These are phyloP conservation scores for Motacilla tschutschensis DNA, from an alignment of 2,113 vertebrate species.

Conservation along the genomic window DNA sequence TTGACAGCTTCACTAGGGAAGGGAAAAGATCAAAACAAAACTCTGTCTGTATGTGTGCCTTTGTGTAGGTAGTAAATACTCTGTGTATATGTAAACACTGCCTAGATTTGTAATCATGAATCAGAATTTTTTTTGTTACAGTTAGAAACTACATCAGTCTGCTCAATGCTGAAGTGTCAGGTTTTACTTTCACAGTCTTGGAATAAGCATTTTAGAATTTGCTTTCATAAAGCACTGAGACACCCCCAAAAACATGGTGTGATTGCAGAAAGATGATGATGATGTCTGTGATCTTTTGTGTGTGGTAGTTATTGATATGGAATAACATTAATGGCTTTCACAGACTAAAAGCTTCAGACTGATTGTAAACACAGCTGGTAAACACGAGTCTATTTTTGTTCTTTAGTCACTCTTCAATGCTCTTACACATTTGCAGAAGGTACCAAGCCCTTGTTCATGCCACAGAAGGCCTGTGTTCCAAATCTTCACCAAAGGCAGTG, in stretches of 20 bases:
- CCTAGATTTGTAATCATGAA: neutral
- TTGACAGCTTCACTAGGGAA: neutral
- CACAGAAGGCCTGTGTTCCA: neutral
- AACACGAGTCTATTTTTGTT: neutral
- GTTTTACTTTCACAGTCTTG: neutral
- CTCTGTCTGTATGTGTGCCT: neutral
- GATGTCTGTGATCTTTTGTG: neutral
- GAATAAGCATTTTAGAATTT: neutral
- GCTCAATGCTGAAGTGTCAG: neutral
- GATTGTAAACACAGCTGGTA: conserved; percentile 21
- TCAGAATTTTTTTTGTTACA: neutral
- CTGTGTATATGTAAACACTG: neutral
- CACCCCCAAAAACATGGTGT: neutral
- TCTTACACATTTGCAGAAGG: neutral
- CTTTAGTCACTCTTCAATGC: neutral
- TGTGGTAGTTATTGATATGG: neutral
- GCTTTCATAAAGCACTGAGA: neutral
- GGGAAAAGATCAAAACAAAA: neutral
- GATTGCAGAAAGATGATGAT: neutral
- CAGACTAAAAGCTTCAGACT: neutral
- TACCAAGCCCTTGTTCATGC: neutral
- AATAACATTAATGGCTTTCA: neutral
- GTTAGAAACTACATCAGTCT: neutral
- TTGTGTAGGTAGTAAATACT: neutral
- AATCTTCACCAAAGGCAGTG: neutral